Evolutionary conservation across 2,888 invertebrate species (phyloP).

Genomic region (Netelia virgata): DNA sequence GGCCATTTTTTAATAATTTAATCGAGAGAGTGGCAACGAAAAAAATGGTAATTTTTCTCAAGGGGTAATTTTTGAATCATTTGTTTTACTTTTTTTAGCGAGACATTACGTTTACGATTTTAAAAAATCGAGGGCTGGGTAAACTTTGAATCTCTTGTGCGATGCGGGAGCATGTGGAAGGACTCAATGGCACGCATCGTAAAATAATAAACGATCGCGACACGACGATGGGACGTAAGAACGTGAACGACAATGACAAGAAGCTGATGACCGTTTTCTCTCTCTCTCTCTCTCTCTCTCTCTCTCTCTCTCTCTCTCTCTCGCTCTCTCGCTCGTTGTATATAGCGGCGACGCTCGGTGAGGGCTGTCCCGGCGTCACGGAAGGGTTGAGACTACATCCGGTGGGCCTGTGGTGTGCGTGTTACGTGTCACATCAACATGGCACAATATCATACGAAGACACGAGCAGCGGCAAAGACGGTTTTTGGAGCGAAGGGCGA

Average conservation of each 20-base stretch:
- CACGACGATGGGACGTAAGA: slow-evolving; percentile 1
- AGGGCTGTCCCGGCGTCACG: slow-evolving; percentile 70
- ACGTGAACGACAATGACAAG: slow-evolving; percentile 45
- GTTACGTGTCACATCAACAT: slow-evolving; percentile 64
- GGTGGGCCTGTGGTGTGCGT: slow-evolving; percentile 64
- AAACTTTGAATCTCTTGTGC: neutral
- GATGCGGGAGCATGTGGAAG: slow-evolving; percentile 1
- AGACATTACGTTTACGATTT: neutral
- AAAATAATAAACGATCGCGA: slow-evolving; percentile 53
- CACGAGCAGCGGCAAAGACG: slow-evolving; percentile 9
- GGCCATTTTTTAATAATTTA: too few species aligned
- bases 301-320: slow-evolving; percentile 41
- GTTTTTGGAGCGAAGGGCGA: slow-evolving; percentile 7
- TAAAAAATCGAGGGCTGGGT: neutral
- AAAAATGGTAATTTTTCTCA: too few species aligned
- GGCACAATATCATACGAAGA: neutral
- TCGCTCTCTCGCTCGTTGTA: slow-evolving; percentile 13
- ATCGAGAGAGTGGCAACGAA: too few species aligned
- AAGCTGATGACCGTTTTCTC: slow-evolving; percentile 42
- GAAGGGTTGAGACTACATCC: slow-evolving; percentile 73
- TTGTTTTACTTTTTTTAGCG: neutral
- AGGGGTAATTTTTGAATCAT: too few species aligned
- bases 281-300: neutral
- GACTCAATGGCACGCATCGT: slow-evolving; percentile 23
- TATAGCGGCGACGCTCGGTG: slow-evolving; percentile 40